A percentile compares a stretch with the other conserved stretches of the same genome.
Evolutionary conservation across 2,113 vertebrate genomes (phyloP).

Genomic region (Atrichornis clamosus): DNA sequence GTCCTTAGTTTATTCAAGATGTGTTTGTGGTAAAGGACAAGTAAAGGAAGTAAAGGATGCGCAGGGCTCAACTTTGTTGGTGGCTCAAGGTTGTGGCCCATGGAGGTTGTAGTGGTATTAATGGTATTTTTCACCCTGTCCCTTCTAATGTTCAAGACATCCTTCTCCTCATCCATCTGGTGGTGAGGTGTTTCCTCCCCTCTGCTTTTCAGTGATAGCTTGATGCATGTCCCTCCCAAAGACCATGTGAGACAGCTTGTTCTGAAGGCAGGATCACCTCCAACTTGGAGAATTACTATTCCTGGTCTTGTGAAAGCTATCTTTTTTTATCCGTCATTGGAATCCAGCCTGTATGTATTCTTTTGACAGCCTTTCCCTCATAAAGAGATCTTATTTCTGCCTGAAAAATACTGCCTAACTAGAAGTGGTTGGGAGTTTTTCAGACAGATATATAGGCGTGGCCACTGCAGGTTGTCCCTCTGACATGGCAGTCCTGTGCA

Average conservation of each 20-base stretch:
- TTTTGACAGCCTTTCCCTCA: not conserved
- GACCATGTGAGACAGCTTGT: not conserved
- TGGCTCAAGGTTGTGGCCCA: not conserved
- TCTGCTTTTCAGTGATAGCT: not conserved
- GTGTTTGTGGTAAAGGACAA: not conserved
- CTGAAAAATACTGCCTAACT: not conserved
- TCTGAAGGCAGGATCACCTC: not conserved
- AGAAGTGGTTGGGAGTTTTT: not conserved
- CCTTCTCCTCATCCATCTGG: not conserved
- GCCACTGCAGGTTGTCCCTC: not conserved
- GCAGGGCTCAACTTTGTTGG: rapidly evolving
- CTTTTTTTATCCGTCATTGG: not conserved
- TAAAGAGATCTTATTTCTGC: not conserved
- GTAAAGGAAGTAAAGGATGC: not conserved
- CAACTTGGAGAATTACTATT: not conserved
- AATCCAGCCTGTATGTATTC: not conserved
- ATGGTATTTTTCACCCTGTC: not conserved
- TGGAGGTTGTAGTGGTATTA: not conserved
- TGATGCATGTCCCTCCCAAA: not conserved
- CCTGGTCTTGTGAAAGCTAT: not conserved
- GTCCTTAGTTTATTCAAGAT: not conserved
- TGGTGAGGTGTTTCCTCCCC: not conserved
- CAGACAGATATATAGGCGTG: not conserved
- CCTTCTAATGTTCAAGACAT: not conserved
- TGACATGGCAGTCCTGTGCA: not conserved